phyloP scores from a whole-genome alignment of 2,113 vertebrate genomes.

The Cromileptes altivelis region DNA sequence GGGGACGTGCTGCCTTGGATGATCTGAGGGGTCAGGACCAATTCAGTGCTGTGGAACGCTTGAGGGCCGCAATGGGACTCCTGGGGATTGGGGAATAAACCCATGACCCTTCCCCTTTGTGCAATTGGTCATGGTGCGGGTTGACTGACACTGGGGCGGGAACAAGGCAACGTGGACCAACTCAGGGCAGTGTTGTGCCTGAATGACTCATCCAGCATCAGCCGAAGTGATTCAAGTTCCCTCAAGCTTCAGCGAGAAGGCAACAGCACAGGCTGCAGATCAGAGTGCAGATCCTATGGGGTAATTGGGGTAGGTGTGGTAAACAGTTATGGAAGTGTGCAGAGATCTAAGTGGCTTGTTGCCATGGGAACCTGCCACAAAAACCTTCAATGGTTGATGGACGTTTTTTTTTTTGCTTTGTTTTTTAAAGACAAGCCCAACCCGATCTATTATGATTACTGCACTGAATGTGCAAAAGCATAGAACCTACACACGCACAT shows the following conservation, averaged over 20 bases:
- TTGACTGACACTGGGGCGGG: conserved; percentile 37
- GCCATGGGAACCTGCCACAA: conserved; percentile 54
- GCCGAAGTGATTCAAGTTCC: conserved; percentile 37
- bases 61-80: conserved; percentile 43
- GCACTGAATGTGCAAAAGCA: conserved; percentile 21
- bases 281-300: conserved; percentile 48
- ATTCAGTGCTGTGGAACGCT: conserved; percentile 51
- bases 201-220: conserved; percentile 60
- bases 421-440: conserved; percentile 46
- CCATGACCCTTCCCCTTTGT: conserved; percentile 58
- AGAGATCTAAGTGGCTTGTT: conserved; percentile 65
- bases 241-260: conserved; percentile 38
- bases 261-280: conserved; percentile 40
- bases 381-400: conserved; percentile 47
- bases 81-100: conserved; percentile 61
- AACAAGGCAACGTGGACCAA: conserved; percentile 16
- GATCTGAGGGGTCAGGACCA: conserved; percentile 47
- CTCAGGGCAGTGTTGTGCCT: conserved; percentile 21
- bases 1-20: conserved; percentile 27
- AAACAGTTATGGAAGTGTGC: conserved; percentile 56
- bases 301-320: conserved; percentile 69
- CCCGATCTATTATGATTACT: conserved; percentile 35
- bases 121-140: conserved; percentile 61
- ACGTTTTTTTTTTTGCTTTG: conserved; percentile 25
- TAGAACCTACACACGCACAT: conserved; percentile 18